Conservation (phyloP, 2,888 invertebrate genomes). For the Baronia brevicornis region DNA sequence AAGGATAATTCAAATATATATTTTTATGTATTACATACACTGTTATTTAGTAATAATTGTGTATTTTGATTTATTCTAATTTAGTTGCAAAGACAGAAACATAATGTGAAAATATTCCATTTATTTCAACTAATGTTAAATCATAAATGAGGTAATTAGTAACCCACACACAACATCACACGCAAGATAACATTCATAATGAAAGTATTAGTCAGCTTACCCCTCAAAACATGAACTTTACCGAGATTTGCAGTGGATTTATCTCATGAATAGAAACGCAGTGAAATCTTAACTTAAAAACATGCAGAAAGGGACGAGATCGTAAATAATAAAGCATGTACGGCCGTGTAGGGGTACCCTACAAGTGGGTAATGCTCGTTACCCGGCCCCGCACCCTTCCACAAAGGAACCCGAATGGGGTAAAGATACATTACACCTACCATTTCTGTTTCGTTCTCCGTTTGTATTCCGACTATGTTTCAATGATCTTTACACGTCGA, state of each 20-base stretch:
- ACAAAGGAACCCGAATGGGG: constrained; percentile 58
- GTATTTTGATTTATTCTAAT: no score
- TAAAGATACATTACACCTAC: constrained; percentile 64
- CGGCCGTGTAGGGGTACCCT: constrained; percentile 44
- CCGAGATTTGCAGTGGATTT: constrained; percentile 49
- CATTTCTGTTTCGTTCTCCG: constrained; percentile 51
- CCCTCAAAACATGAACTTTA: constrained; percentile 19
- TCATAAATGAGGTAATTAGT: no score
- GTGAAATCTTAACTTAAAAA: constrained; percentile 73
- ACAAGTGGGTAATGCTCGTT: constrained; percentile 67
- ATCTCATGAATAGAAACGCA: constrained; percentile 64
- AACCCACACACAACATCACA: no score
- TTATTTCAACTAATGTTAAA: no score
- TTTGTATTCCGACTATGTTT: constrained; percentile 16
- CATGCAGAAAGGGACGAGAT: constrained; percentile 65
- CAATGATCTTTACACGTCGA: no score
- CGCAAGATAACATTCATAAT: constrained; percentile 6
- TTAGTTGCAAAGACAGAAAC: no score
- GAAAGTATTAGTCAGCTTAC: constrained; percentile 4
- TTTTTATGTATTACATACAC: no score
- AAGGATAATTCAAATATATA: no score
- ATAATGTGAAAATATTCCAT: no score
- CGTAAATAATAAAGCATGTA: constrained; percentile 73
- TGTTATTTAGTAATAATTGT: no score
- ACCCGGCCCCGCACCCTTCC: constrained; percentile 52